These are phyloP conservation scores for Petrophora chlorosata DNA, from an alignment of 2,888 invertebrate genomes.

Conservation along the genomic window DNA sequence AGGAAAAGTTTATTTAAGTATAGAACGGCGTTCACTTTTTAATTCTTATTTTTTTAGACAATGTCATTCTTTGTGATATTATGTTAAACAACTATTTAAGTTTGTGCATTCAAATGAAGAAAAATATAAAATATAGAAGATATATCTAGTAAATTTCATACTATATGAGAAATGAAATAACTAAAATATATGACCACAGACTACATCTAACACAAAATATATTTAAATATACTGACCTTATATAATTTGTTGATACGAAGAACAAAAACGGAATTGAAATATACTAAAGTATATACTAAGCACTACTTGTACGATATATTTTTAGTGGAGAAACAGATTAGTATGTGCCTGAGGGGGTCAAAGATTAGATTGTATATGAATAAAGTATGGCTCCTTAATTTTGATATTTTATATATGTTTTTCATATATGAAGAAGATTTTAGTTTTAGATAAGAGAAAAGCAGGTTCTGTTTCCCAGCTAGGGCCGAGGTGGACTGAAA, in stretches of 20 bases:
- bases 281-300: constrained; percentile 24
- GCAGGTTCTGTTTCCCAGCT: constrained; percentile 39
- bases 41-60: background rate
- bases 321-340: constrained; percentile 76
- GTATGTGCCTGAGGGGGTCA: constrained; percentile 64
- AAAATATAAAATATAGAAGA: background rate
- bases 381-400: constrained; percentile 45
- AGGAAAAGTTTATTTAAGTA: background rate
- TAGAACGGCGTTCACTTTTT: constrained; percentile 10
- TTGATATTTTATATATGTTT: constrained; percentile 63
- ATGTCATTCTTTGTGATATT: too few relatives aligned
- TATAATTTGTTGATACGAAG: constrained; percentile 32
- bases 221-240: constrained; percentile 34
- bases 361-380: constrained; percentile 55
- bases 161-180: constrained; percentile 11
- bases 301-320: constrained; percentile 80
- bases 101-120: background rate
- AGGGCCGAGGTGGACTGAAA: constrained; percentile 56
- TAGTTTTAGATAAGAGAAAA: too few relatives aligned
- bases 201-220: constrained; percentile 16
- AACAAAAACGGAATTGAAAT: constrained; percentile 17
- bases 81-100: too few relatives aligned
- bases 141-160: constrained; percentile 4
- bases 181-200: constrained; percentile 24
- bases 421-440: constrained; percentile 67